Evolutionary conservation across 2,113 vertebrate species (phyloP).

Genomic region (Carassius carassius): DNA sequence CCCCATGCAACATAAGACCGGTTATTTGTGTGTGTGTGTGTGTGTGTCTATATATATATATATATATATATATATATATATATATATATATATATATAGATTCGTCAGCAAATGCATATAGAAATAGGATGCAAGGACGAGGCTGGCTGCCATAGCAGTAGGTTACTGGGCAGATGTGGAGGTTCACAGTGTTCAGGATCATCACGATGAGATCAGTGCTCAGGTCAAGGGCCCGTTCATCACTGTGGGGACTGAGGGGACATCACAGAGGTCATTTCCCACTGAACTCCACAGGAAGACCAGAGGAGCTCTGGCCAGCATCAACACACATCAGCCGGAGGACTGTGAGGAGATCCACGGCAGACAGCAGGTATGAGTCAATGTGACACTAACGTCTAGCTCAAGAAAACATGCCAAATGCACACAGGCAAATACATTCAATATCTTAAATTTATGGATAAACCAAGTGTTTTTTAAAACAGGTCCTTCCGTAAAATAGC

Average conservation of each 20-base stretch:
- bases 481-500: not conserved
- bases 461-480: not conserved
- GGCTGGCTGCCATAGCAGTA: not conserved
- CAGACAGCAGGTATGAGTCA: not conserved
- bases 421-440: conserved; percentile 5
- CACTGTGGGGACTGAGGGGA: conserved; percentile 7
- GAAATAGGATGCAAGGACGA: conserved; percentile 14
- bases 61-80: no score
- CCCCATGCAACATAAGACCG: no score
- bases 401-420: not conserved
- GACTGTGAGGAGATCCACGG: not conserved
- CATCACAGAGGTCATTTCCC: not conserved
- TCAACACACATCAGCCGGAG: not conserved
- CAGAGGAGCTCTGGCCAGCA: not conserved
- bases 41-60: no score
- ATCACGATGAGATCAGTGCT: not conserved
- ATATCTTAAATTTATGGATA: not conserved
- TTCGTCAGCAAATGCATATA: conserved; percentile 1
- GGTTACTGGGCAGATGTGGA: not conserved
- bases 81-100: not conserved
- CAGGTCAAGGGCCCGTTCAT: conserved; percentile 3
- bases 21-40: no score
- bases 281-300: conserved; percentile 5
- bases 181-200: not conserved
- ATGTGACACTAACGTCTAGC: conserved; percentile 12